Evolutionary conservation across 2,888 invertebrate species (phyloP).

Genomic region (Aphodius sticticus): DNA sequence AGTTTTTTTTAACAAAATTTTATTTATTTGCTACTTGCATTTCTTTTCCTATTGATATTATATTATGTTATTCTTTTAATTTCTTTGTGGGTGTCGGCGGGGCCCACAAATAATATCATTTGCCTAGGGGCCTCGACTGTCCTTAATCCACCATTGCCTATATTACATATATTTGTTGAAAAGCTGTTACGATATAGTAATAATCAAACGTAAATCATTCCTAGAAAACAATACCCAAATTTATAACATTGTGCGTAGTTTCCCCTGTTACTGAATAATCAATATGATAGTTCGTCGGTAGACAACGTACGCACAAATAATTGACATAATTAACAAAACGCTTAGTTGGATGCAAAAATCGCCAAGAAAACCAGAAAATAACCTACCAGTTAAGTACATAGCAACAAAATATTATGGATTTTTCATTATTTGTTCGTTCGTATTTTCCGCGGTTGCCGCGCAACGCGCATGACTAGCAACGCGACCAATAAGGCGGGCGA

Average conservation of each 20-base stretch:
- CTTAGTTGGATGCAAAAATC: neutral
- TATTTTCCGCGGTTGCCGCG: slow-evolving; percentile 14
- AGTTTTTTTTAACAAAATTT: too few relatives aligned
- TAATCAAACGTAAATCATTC: neutral
- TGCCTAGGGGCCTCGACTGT: too few relatives aligned
- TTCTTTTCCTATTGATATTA: too few relatives aligned
- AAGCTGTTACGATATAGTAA: neutral
- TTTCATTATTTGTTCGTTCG: slow-evolving; percentile 28
- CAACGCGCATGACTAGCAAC: slow-evolving; percentile 31
- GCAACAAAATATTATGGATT: slow-evolving; percentile 24
- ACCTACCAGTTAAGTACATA: neutral
- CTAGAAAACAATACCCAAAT: neutral
- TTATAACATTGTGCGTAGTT: neutral
- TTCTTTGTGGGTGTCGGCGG: too few relatives aligned
- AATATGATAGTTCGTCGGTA: neutral
- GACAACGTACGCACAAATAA: neutral
- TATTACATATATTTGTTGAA: neutral
- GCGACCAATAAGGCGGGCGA: slow-evolving; percentile 37
- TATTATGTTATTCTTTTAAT: too few relatives aligned
- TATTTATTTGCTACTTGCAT: too few relatives aligned
- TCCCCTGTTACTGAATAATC: neutral
- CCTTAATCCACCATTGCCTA: too few relatives aligned
- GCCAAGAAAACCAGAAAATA: neutral
- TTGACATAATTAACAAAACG: neutral
- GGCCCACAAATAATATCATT: too few relatives aligned